These are phyloP conservation scores for Oryzias woworae DNA, from an alignment of 2,113 vertebrate genomes.

Conservation along the genomic window DNA sequence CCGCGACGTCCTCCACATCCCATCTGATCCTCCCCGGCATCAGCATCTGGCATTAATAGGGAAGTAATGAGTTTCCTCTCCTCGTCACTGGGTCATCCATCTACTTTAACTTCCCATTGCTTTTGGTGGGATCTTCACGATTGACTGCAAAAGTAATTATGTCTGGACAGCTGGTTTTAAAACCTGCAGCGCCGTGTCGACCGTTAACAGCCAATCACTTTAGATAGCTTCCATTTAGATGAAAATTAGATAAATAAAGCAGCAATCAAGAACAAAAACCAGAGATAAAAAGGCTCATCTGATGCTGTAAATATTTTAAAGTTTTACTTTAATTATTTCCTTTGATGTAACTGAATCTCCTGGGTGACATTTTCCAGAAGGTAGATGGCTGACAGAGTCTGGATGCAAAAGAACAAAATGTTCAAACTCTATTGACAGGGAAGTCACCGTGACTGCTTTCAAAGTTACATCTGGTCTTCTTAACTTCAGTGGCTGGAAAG, in stretches of 20 bases:
- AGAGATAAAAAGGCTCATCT: not conserved
- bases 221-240: conserved; percentile 3
- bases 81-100: conserved; percentile 57
- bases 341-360: no score
- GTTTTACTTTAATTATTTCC: no score
- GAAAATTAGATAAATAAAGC: not conserved
- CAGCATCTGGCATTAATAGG: conserved; percentile 69
- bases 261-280: not conserved
- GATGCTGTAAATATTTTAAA: no score
- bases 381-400: no score
- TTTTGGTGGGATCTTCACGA: conserved; percentile 13
- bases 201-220: conserved; percentile 16
- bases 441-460: no score
- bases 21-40: conserved; percentile 43
- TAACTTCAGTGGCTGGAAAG: no score
- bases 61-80: conserved; percentile 67
- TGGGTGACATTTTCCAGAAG: no score
- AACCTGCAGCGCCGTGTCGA: conserved; percentile 3
- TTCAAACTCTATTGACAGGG: no score
- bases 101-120: conserved; percentile 50
- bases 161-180: conserved; percentile 37
- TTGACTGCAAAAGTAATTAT: conserved; percentile 52
- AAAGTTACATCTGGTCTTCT: no score
- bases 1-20: conserved; percentile 46
- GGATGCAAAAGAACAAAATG: no score